Conservation (phyloP, 2,888 invertebrate species). For the Torymus aiolomorphi region DNA sequence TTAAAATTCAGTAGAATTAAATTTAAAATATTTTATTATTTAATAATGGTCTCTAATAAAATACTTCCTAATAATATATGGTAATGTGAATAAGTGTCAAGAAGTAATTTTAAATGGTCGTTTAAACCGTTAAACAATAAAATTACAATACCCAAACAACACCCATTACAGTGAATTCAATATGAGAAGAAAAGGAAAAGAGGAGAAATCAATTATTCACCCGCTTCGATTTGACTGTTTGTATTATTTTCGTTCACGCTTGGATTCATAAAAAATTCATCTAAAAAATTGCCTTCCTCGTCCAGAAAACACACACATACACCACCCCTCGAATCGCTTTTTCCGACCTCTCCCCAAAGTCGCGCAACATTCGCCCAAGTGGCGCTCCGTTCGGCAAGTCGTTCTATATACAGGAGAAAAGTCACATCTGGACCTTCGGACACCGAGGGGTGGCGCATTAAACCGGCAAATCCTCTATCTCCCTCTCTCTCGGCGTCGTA, state of each 20-base stretch:
- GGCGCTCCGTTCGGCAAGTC: not conserved
- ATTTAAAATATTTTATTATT: too few relatives aligned
- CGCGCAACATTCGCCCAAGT: slow-evolving; percentile 32
- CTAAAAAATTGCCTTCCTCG: slow-evolving; percentile 48
- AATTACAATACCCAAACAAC: too few relatives aligned
- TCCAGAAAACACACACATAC: slow-evolving; percentile 12
- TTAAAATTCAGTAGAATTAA: too few relatives aligned
- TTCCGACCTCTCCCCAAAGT: slow-evolving; percentile 45
- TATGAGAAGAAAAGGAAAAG: slow-evolving; percentile 44
- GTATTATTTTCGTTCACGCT: slow-evolving; percentile 44
- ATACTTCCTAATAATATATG: too few relatives aligned
- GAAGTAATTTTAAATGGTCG: too few relatives aligned
- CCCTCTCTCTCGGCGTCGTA: not conserved
- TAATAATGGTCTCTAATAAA: too few relatives aligned
- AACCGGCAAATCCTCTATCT: slow-evolving; percentile 36
- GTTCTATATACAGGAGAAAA: slow-evolving; percentile 16
- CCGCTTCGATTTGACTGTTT: slow-evolving; percentile 12
- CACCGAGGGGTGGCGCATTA: slow-evolving; percentile 9
- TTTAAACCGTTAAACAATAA: too few relatives aligned
- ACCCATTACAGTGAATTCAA: not conserved
- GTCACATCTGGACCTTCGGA: slow-evolving; percentile 51
- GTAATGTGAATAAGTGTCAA: too few relatives aligned
- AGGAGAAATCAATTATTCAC: slow-evolving; percentile 52
- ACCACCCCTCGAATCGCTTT: slow-evolving; percentile 21
- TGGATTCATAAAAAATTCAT: slow-evolving; percentile 53